Conservation (phyloP, 1,140 invertebrate genomes). For the Melipona quadrifasciata region DNA sequence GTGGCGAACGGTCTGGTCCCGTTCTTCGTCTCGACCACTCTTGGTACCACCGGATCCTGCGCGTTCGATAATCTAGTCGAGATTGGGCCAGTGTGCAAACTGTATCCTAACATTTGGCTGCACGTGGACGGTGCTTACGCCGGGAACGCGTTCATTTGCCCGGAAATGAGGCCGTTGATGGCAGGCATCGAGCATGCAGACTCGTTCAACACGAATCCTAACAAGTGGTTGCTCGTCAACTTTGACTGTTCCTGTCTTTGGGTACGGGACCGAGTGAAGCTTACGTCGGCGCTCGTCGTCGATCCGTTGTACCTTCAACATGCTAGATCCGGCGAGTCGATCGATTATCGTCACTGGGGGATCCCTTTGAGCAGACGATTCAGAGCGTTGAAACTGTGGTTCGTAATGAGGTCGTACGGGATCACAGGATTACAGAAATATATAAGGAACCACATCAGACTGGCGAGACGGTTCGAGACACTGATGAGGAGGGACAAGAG, state of each 20-base stretch:
- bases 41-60: conserved; percentile 92
- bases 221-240: conserved; percentile 95
- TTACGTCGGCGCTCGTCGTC: conserved; percentile 97
- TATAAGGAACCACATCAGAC: conserved; percentile 92
- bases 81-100: conserved; percentile 90
- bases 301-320: conserved; percentile 96
- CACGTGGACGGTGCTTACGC: conserved; percentile 93
- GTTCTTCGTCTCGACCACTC: conserved; percentile 91
- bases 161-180: conserved; percentile 89
- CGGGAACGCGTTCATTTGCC: conserved; percentile 92
- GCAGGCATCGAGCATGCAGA: conserved; percentile 92
- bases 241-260: conserved; percentile 96
- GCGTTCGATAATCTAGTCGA: conserved; percentile 91
- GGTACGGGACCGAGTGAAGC: conserved; percentile 92
- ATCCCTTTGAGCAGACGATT: conserved; percentile 94
- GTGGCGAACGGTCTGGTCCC: conserved; percentile 90
- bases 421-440: conserved; percentile 91
- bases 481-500: conserved; percentile 88
- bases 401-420: conserved; percentile 92
- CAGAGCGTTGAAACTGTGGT: conserved; percentile 94
- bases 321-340: conserved; percentile 87
- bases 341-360: conserved; percentile 95
- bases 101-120: conserved; percentile 85
- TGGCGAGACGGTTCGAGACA: conserved; percentile 93
- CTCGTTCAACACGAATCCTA: conserved; percentile 96